Evolutionary conservation across 2,797 vertebrate species (phyloP), one percentile per base, ranked within the genome.

Genomic region (Threskiornis aethiopicus): DNA sequence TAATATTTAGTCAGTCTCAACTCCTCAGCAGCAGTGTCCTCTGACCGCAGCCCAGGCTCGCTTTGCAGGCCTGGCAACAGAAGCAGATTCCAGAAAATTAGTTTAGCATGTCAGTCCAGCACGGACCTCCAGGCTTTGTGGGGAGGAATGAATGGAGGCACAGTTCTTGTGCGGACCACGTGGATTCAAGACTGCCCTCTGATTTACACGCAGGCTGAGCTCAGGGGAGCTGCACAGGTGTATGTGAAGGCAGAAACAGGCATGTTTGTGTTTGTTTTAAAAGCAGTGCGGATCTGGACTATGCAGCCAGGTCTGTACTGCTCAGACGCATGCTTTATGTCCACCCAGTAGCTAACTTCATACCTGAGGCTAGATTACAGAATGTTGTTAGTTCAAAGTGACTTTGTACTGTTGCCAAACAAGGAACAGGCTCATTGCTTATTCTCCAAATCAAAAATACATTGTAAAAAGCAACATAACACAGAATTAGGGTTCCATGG

Each of bases 61-160:
- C 35, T 76, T 19, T 87, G 72, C 71, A 72, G 87, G 54, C 69
- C 80, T 79, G 85, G 25, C 80, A 79, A 42, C 71, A 89, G 87
- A 37, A 90, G 83, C 90, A 92, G 82, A 96, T 97, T 92, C 86
- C 92, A 94, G 75, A 96, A 87, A 92, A 96, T 95, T 51, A 96
- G 84, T 96, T 96, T 75, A 95, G 78, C 90, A 62, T 96, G 81
- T 92, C 92, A 71, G 86, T 31, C 62, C 84, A 46, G 81, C 75
- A 10, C 0, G 0, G 93, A 86, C 10, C 73, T 87, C 26, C 90
- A 87, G 91, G 66, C 70, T 84, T 33, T 8, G 35, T 2, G 31
- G 59, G 41, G 4, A 69, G 84, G 87, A 71, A 93, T 93, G 90
- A 97, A 97, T 94, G 81, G 75, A 80, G 61, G 71, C 65, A 92